These are phyloP conservation scores for Arizona elegans DNA, from an alignment of 2,113 vertebrate species.

Conservation along the genomic window DNA sequence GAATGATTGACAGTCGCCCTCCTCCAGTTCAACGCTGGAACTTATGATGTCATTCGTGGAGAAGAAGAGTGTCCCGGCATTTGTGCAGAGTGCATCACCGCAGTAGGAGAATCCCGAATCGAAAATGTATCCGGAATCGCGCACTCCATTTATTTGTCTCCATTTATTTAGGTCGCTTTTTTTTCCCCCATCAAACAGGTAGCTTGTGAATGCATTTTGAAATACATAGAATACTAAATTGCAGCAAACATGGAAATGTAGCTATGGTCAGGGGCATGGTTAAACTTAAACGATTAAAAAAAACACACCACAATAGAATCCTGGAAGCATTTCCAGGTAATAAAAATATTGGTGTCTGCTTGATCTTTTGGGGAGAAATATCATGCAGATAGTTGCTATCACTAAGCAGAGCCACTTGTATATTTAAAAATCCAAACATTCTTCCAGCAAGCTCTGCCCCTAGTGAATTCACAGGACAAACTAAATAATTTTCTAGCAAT, in stretches of 20 bases:
- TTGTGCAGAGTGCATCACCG: background rate
- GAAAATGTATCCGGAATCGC: background rate
- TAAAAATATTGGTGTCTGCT: background rate
- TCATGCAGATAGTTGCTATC: background rate
- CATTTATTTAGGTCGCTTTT: background rate
- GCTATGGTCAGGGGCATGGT: background rate
- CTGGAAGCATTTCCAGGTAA: background rate
- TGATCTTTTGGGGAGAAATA: background rate
- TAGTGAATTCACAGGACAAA: background rate
- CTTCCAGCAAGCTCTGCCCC: background rate
- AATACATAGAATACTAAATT: background rate
- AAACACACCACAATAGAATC: background rate
- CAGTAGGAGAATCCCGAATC: background rate
- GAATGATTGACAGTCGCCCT: background rate
- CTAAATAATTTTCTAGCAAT: background rate
- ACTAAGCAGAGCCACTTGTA: background rate
- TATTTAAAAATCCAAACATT: background rate
- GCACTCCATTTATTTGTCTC: background rate
- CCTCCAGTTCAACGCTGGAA: background rate
- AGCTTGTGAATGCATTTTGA: background rate
- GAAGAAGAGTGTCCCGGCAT: background rate
- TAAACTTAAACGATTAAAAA: background rate
- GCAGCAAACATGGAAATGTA: background rate
- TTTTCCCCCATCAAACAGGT: background rate
- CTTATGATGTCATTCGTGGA: background rate